phyloP scores from a whole-genome alignment of 2,888 invertebrate species.

The Cephus pygmeus region DNA sequence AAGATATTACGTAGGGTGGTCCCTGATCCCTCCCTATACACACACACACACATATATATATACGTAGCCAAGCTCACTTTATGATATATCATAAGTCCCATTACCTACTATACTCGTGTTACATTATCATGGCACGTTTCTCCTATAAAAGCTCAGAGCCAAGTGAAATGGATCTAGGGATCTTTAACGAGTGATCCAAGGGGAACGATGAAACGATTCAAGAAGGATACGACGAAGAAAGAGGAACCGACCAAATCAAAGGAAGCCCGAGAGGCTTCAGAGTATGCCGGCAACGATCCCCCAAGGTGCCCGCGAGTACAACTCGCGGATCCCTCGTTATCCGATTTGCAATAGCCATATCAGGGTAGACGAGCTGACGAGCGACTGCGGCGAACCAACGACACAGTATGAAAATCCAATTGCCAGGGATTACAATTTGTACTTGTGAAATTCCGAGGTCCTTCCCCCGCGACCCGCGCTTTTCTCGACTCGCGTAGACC shows the following conservation, averaged over 20 bases:
- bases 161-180: slow-evolving; percentile 39
- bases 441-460: slow-evolving; percentile 11
- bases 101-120: slow-evolving; percentile 40
- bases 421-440: slow-evolving; percentile 42
- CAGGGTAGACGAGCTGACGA: no score
- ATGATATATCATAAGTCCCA: slow-evolving; percentile 55
- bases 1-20: slow-evolving; percentile 1
- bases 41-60: no score
- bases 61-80: slow-evolving; percentile 11
- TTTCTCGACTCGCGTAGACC: no score
- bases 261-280: no score
- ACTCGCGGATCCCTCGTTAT: no score
- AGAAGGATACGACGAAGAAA: not conserved
- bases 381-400: no score
- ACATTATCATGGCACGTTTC: slow-evolving; percentile 52
- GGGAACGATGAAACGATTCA: not conserved
- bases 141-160: slow-evolving; percentile 41
- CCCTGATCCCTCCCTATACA: not conserved
- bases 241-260: not conserved
- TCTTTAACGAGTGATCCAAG: not conserved
- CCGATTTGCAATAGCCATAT: no score
- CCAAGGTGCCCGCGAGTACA: no score
- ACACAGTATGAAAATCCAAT: slow-evolving; percentile 34
- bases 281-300: no score
- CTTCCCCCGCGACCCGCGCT: not conserved